Percentiles rank a stretch among this genome's conserved stretches.
phyloP scores from a whole-genome alignment of 1,140 invertebrate genomes.

The Colletes latitarsis region DNA sequence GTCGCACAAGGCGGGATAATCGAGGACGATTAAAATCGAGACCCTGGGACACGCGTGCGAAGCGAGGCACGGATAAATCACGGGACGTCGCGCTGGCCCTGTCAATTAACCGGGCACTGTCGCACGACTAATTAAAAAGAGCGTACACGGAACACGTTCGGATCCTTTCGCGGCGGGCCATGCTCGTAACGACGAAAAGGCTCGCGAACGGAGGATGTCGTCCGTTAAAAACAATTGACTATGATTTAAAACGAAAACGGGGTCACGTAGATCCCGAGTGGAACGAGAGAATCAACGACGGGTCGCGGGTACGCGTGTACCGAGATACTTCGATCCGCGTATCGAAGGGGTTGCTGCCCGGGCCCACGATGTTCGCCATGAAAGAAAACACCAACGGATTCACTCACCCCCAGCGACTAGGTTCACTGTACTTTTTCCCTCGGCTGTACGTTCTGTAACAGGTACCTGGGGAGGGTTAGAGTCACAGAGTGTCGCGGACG shows the following conservation, averaged over 20 bases:
- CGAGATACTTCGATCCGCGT: slow-evolving; percentile 43
- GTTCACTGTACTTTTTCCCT: no score
- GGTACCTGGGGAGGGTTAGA: neutral
- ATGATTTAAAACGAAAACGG: slow-evolving; percentile 49
- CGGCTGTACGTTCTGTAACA: neutral
- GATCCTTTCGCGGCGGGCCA: neutral
- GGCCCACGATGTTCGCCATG: neutral
- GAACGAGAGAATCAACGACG: slow-evolving; percentile 40
- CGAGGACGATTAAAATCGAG: slow-evolving; percentile 4
- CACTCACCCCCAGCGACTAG: slow-evolving; percentile 9
- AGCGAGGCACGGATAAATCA: neutral
- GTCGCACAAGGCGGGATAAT: neutral
- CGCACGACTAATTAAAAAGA: neutral
- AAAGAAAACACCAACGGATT: neutral
- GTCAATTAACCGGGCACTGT: slow-evolving; percentile 5
- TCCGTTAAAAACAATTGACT: slow-evolving; percentile 62
- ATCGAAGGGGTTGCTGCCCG: slow-evolving; percentile 33
- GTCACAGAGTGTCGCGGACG: slow-evolving; percentile 37
- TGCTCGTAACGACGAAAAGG: neutral
- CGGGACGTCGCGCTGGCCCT: neutral
- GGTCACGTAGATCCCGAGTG: slow-evolving; percentile 54
- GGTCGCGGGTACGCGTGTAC: slow-evolving; percentile 21
- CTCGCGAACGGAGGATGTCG: slow-evolving; percentile 39
- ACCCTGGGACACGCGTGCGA: neutral
- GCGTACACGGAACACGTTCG: neutral